Conservation (phyloP, 1,140 invertebrate species). For the Drosophila kikkawai region DNA sequence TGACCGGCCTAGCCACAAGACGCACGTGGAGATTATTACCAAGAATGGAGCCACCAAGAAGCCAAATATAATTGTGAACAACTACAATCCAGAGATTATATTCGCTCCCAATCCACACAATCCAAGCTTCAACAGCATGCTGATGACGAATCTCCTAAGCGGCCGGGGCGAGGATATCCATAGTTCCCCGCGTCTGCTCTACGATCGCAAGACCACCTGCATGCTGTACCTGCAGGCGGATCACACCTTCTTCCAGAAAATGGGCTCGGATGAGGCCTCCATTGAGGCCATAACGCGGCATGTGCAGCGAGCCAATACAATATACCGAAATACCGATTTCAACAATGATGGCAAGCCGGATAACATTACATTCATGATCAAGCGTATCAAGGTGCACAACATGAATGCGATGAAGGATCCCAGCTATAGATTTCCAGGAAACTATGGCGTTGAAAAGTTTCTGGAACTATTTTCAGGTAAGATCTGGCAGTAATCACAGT, state of each 20-base stretch:
- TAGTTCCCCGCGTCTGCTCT: slow-evolving; percentile 83
- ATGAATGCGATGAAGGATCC: slow-evolving; percentile 92
- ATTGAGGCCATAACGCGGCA: slow-evolving; percentile 98
- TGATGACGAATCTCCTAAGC: slow-evolving; percentile 88
- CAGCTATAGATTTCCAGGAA: slow-evolving; percentile 94
- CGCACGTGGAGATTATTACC: slow-evolving; percentile 88
- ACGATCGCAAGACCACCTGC: slow-evolving; percentile 90
- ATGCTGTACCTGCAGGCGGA: slow-evolving; percentile 98
- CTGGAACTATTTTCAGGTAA: slow-evolving; percentile 96
- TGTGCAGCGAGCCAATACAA: slow-evolving; percentile 96
- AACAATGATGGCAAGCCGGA: slow-evolving; percentile 96
- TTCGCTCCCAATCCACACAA: slow-evolving; percentile 84
- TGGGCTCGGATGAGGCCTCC: slow-evolving; percentile 96
- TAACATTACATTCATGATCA: slow-evolving; percentile 98
- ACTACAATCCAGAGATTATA: slow-evolving; percentile 84
- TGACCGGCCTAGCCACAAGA: slow-evolving; percentile 87
- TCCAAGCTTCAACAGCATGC: slow-evolving; percentile 86
- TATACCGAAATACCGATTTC: slow-evolving; percentile 97
- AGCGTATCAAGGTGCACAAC: slow-evolving; percentile 97
- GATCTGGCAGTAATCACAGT: slow-evolving; percentile 17
- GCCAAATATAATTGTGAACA: slow-evolving; percentile 84
- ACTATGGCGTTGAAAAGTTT: slow-evolving; percentile 97
- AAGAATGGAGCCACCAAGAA: slow-evolving; percentile 87
- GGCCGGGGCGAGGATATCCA: slow-evolving; percentile 85
- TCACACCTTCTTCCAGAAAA: slow-evolving; percentile 96